Conservation (phyloP, 1,140 invertebrate species). For the Wasmannia auropunctata region DNA sequence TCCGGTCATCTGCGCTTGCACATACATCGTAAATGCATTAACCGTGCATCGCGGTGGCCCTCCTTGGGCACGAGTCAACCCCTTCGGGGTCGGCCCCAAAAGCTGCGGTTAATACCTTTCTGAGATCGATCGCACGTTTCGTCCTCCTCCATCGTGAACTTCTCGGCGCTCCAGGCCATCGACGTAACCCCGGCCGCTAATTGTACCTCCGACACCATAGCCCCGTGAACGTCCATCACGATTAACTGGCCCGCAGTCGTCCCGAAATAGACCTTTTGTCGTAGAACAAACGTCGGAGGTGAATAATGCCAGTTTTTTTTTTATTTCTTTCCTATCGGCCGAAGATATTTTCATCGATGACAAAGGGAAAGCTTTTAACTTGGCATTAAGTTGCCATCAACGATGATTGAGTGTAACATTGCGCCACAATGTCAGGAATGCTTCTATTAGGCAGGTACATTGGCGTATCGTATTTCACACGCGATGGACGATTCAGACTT, state of each 20-base stretch:
- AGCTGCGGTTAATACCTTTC: constrained; percentile 67
- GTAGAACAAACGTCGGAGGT: not conserved
- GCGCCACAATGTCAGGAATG: constrained; percentile 9
- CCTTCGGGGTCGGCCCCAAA: not conserved
- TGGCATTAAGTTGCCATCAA: constrained; percentile 3
- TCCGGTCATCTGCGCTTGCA: constrained; percentile 77
- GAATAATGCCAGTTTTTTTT: constrained; percentile 15
- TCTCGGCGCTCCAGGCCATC: constrained; percentile 98
- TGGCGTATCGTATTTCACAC: constrained; percentile 32
- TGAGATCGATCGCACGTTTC: constrained; percentile 83
- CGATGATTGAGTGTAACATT: constrained; percentile 47
- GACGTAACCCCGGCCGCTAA: constrained; percentile 94
- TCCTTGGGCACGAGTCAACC: no score
- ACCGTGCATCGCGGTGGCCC: not conserved
- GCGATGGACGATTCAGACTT: not conserved
- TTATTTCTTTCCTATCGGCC: constrained; percentile 16
- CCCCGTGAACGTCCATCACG: constrained; percentile 98
- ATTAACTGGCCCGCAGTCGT: constrained; percentile 97
- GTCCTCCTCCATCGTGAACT: constrained; percentile 98
- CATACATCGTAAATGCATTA: constrained; percentile 28
- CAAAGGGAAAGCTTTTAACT: constrained; percentile 29
- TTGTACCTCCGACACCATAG: constrained; percentile 96
- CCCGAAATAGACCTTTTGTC: constrained; percentile 94
- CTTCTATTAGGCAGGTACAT: constrained; percentile 8
- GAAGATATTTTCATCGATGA: not conserved